phyloP scores from a whole-genome alignment of 2,113 vertebrate species.

The Leucosticte australis region DNA sequence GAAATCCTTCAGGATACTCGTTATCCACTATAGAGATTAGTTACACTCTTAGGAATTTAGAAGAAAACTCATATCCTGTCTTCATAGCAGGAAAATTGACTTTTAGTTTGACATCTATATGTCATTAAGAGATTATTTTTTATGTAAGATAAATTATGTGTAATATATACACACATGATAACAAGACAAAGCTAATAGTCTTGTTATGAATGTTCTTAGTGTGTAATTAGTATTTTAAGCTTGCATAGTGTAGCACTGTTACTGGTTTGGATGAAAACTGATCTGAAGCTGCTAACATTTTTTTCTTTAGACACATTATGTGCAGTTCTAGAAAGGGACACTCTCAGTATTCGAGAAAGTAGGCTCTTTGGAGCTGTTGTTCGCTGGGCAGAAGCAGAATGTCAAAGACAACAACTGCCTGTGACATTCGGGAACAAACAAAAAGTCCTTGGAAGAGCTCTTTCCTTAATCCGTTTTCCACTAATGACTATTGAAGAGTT shows the following conservation, averaged over 20 bases:
- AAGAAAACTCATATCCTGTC: not conserved
- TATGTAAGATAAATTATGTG: not conserved
- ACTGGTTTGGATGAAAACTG: not conserved
- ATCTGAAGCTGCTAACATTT: not conserved
- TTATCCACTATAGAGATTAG: not conserved
- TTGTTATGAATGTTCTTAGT: not conserved
- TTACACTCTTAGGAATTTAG: not conserved
- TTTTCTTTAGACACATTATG: conserved; percentile 86
- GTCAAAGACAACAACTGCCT: conserved; percentile 90
- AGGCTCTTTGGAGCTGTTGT: conserved; percentile 91
- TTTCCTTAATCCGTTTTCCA: conserved; percentile 91
- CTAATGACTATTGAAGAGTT: conserved; percentile 96
- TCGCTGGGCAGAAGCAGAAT: conserved; percentile 94
- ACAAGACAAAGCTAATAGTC: not conserved
- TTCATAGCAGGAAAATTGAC: not conserved
- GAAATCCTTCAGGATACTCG: not conserved
- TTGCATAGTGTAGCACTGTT: not conserved
- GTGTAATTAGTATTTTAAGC: not conserved
- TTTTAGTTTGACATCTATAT: not conserved
- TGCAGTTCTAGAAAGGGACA: conserved; percentile 91
- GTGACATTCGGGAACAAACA: conserved; percentile 88
- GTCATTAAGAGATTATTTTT: not conserved
- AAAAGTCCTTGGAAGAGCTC: conserved; percentile 91
- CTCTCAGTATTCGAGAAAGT: conserved; percentile 91
- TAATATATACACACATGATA: not conserved